Percentiles rank a stretch among this genome's conserved stretches.
Evolutionary conservation across 2,797 vertebrate species (phyloP).

Genomic region (Pangasius mekongensis): DNA sequence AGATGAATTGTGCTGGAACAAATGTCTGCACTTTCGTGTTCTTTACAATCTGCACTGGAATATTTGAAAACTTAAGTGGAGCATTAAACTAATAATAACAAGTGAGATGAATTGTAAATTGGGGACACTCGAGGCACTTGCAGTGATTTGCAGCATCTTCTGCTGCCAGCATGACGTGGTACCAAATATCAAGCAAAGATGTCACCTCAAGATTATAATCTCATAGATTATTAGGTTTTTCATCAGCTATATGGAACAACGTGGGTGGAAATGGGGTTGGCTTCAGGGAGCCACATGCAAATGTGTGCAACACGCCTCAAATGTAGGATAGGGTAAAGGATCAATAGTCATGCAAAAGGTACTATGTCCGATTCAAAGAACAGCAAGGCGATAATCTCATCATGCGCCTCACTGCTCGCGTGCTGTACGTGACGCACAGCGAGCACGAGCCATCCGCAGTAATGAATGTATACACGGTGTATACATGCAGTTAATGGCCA

Average conservation of each 20-base stretch:
- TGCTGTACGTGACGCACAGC: slow-evolving; percentile 52
- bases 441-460: neutral
- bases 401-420: slow-evolving; percentile 10
- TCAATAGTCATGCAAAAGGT: neutral
- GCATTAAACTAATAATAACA: slow-evolving; percentile 17
- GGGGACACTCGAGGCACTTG: slow-evolving; percentile 1
- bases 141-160: slow-evolving; percentile 13
- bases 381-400: neutral
- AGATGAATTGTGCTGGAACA: neutral
- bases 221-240: neutral
- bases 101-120: neutral
- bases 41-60: neutral
- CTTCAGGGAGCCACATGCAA: neutral
- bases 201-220: neutral
- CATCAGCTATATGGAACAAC: neutral
- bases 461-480: neutral
- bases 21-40: neutral
- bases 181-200: neutral
- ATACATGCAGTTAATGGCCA: neutral
- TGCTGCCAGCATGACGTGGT: neutral
- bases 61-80: slow-evolving; percentile 28
- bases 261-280: neutral
- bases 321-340: too few relatives aligned
- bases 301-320: neutral
- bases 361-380: neutral